Percentiles rank a stretch among this genome's conserved stretches.
Conservation (phyloP, 1,140 invertebrate species). For the Spodoptera litura region DNA sequence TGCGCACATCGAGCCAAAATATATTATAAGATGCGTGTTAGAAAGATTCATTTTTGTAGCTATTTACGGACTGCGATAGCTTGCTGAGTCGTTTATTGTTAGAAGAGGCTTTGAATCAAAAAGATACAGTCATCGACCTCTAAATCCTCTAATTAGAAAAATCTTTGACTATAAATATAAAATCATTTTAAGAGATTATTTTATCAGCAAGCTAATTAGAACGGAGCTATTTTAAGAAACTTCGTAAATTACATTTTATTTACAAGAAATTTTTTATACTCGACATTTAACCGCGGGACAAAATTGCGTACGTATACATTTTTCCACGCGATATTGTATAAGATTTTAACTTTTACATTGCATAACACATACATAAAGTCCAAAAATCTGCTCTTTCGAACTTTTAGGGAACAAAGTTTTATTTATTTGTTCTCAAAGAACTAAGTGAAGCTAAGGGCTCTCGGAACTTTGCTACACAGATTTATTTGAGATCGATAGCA, state of each 20-base stretch:
- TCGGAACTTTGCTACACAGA: constrained; percentile 16
- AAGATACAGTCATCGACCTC: too few species aligned
- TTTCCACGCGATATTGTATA: neutral
- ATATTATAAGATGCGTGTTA: constrained; percentile 62
- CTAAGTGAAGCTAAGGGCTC: constrained; percentile 19
- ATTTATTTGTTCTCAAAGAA: constrained; percentile 40
- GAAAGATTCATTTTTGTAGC: constrained; percentile 37
- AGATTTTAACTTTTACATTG: neutral
- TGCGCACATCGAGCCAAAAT: constrained; percentile 69
- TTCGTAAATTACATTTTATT: too few species aligned
- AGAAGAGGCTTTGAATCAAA: neutral
- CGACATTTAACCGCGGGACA: too few species aligned
- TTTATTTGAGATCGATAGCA: constrained; percentile 33
- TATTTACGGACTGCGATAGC: constrained; percentile 31
- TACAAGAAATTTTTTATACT: too few species aligned
- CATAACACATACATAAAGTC: constrained; percentile 17
- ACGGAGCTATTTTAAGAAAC: too few species aligned
- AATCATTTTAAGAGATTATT: neutral
- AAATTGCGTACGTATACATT: neutral
- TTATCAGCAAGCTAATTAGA: too few species aligned
- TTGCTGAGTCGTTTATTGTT: neutral
- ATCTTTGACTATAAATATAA: too few species aligned
- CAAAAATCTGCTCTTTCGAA: constrained; percentile 23
- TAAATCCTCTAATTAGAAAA: too few species aligned
- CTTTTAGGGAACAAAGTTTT: constrained; percentile 29